Conservation (phyloP, 2,113 vertebrate genomes). For the Clupea harengus region DNA sequence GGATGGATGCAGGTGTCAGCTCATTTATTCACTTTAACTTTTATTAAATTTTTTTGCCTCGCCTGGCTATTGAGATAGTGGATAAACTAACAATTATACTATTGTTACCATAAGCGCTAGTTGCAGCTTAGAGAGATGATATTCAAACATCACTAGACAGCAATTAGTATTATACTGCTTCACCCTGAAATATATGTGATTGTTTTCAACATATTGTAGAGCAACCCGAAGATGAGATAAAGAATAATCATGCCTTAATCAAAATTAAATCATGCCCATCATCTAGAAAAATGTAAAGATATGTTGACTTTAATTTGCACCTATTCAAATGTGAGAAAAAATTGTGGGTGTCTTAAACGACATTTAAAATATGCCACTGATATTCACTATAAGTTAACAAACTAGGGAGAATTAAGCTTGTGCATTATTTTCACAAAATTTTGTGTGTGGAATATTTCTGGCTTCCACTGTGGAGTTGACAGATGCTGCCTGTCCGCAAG, state of each 20-base stretch:
- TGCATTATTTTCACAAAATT: slow-evolving; percentile 2
- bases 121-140: slow-evolving; percentile 61
- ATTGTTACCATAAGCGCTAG: slow-evolving; percentile 72
- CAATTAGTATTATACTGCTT: slow-evolving; percentile 71
- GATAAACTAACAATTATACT: slow-evolving; percentile 70
- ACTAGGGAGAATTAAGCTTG: not conserved
- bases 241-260: too few relatives aligned
- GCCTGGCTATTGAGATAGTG: slow-evolving; percentile 63
- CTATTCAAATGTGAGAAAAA: not conserved
- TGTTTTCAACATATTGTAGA: slow-evolving; percentile 26
- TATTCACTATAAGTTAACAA: not conserved
- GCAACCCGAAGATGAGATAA: not conserved
- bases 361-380: not conserved
- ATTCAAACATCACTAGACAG: slow-evolving; percentile 55
- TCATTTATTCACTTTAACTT: slow-evolving; percentile 67
- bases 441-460: slow-evolving; percentile 43
- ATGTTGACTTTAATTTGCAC: not conserved
- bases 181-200: slow-evolving; percentile 24
- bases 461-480: slow-evolving; percentile 47
- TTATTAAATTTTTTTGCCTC: slow-evolving; percentile 66
- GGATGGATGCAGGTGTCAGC: slow-evolving; percentile 68
- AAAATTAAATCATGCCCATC: not conserved
- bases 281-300: not conserved
- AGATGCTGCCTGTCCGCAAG: slow-evolving; percentile 68
- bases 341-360: not conserved